These are phyloP conservation scores for Oxytorus armatus DNA, from an alignment of 2,888 invertebrate species.

Conservation along the genomic window DNA sequence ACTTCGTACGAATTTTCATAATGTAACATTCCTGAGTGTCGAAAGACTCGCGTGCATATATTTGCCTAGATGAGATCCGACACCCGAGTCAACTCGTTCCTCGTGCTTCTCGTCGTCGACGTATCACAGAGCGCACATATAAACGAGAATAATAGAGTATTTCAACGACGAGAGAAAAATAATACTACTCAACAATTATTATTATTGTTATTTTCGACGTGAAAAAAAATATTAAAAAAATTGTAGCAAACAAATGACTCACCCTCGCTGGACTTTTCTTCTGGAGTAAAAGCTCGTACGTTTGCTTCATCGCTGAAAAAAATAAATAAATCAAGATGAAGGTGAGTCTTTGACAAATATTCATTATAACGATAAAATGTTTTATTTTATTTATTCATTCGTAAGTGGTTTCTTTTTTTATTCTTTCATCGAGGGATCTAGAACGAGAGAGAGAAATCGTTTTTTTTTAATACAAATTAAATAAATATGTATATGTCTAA, in stretches of 20 bases:
- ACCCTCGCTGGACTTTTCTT: not conserved
- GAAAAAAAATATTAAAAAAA: not conserved
- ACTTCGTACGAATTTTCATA: not conserved
- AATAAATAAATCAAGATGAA: conserved; percentile 19
- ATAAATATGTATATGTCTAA: too few relatives aligned
- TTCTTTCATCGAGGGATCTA: not conserved
- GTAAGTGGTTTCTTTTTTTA: too few relatives aligned
- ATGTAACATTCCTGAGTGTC: conserved; percentile 12
- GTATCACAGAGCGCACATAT: conserved; percentile 23
- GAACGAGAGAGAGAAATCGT: too few relatives aligned
- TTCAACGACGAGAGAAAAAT: not conserved
- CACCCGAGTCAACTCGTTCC: conserved; percentile 71
- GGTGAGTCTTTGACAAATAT: too few relatives aligned
- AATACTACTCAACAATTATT: not conserved
- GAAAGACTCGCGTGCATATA: conserved; percentile 73
- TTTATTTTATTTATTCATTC: too few relatives aligned
- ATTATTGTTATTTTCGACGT: not conserved
- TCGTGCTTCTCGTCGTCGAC: conserved; percentile 37
- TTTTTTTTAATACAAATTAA: too few relatives aligned
- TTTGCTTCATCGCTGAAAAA: not conserved
- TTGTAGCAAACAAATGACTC: not conserved
- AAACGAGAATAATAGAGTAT: conserved; percentile 26
- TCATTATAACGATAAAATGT: too few relatives aligned
- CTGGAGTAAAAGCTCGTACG: not conserved
- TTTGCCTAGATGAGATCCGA: conserved; percentile 78